Percentiles rank a stretch among this genome's conserved stretches.
Conservation (phyloP, 2,888 invertebrate genomes). For the Fragum fragum region DNA sequence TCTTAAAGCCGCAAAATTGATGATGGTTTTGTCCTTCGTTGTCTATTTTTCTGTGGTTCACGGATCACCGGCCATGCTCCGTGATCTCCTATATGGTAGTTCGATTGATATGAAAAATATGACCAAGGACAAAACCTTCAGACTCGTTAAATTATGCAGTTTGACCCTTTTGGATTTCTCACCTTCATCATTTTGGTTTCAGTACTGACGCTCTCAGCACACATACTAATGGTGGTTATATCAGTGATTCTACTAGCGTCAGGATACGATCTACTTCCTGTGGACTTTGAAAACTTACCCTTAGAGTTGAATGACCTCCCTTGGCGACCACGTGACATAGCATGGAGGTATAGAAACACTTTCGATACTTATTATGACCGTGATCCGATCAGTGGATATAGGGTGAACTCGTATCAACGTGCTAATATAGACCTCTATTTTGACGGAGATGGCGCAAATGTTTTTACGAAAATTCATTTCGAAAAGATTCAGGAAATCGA, state of each 20-base stretch:
- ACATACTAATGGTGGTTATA: slow-evolving; percentile 64
- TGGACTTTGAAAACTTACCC: slow-evolving; percentile 74
- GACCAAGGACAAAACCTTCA: too few species aligned
- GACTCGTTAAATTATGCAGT: too few species aligned
- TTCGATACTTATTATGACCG: slow-evolving; percentile 53
- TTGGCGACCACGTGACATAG: slow-evolving; percentile 72
- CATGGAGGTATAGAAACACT: slow-evolving; percentile 67
- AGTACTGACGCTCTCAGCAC: slow-evolving; percentile 68
- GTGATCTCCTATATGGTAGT: too few species aligned
- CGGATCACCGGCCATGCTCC: too few species aligned
- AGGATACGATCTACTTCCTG: slow-evolving; percentile 76
- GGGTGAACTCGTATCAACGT: slow-evolving; percentile 37
- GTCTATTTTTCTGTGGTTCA: too few species aligned
- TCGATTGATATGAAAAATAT: too few species aligned
- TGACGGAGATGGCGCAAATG: slow-evolving; percentile 71
- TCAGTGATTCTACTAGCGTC: slow-evolving; percentile 61
- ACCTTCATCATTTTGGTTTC: slow-evolving; percentile 55
- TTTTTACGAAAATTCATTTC: slow-evolving; percentile 74
- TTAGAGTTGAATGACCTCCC: slow-evolving; percentile 75
- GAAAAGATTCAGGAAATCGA: slow-evolving; percentile 72
- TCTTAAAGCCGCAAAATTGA: too few species aligned
- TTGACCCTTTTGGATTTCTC: too few species aligned
- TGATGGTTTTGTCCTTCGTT: too few species aligned
- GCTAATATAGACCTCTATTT: slow-evolving; percentile 70
- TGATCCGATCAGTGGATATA: slow-evolving; percentile 23